These are phyloP conservation scores for Syngnathoides biaculeatus DNA, from an alignment of 2,113 vertebrate species.

Conservation along the genomic window DNA sequence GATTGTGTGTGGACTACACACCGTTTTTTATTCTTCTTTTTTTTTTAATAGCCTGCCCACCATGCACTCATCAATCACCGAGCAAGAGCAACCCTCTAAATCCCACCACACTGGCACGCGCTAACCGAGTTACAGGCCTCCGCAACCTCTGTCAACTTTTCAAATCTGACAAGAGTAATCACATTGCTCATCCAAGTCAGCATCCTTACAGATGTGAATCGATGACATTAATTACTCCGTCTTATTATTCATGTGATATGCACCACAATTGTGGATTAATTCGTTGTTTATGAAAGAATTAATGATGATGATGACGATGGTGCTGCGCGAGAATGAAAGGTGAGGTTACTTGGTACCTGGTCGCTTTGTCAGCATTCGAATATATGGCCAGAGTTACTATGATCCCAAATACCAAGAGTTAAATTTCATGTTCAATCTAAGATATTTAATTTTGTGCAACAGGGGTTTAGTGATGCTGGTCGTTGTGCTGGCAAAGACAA, in stretches of 20 bases:
- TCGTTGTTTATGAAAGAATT: constrained; percentile 85
- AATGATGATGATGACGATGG: constrained; percentile 31
- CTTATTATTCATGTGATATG: constrained; percentile 76
- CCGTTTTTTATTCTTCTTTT: constrained; percentile 39
- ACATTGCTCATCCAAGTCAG: constrained; percentile 81
- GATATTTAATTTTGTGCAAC: no score
- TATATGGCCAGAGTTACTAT: no score
- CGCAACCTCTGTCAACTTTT: constrained; percentile 93
- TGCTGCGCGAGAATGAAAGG: constrained; percentile 42
- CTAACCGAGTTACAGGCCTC: constrained; percentile 88
- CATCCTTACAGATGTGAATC: constrained; percentile 90
- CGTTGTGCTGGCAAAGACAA: no score
- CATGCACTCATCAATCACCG: constrained; percentile 87
- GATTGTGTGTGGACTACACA: constrained; percentile 78
- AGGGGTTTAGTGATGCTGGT: no score
- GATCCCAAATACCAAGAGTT: no score
- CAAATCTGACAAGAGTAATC: constrained; percentile 96
- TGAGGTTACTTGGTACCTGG: constrained; percentile 6
- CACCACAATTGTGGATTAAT: constrained; percentile 81
- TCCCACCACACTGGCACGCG: constrained; percentile 77
- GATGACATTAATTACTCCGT: constrained; percentile 97
- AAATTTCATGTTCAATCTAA: no score
- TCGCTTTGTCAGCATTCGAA: background rate
- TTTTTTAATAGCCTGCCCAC: constrained; percentile 74
- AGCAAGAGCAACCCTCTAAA: constrained; percentile 76